Conservation (phyloP, 2,888 invertebrate species). For the Selenia dentaria region DNA sequence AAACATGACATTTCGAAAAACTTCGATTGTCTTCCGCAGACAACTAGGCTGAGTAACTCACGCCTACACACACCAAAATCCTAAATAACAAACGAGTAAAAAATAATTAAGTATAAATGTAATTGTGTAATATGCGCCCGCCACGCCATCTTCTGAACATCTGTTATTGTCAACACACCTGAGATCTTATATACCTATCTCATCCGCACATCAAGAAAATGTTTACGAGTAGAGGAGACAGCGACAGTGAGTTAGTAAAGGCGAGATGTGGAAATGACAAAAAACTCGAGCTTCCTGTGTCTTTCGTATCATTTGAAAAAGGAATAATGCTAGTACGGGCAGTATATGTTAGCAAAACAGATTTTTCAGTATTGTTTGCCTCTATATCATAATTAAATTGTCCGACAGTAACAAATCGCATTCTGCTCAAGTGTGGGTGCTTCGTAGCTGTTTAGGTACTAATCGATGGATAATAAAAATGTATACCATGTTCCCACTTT, state of each 20-base stretch:
- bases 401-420: too few relatives aligned
- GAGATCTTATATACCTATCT: constrained; percentile 57
- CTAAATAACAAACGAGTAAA: constrained; percentile 69
- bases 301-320: constrained; percentile 83
- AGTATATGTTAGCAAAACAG: constrained; percentile 50
- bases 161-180: constrained; percentile 84
- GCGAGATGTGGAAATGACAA: constrained; percentile 81
- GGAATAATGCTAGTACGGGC: constrained; percentile 62
- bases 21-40: constrained; percentile 61
- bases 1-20: constrained; percentile 64
- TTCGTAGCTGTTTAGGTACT: too few relatives aligned
- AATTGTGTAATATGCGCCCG: constrained; percentile 74
- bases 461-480: too few relatives aligned
- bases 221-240: constrained; percentile 45
- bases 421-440: too few relatives aligned
- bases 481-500: too few relatives aligned
- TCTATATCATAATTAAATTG: too few relatives aligned
- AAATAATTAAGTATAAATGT: constrained; percentile 81
- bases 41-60: constrained; percentile 47
- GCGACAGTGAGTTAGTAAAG: constrained; percentile 50
- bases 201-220: constrained; percentile 35
- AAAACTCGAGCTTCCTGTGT: constrained; percentile 83
- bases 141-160: constrained; percentile 70
- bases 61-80: constrained; percentile 63
- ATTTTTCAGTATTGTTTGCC: constrained; percentile 28